phyloP scores from a whole-genome alignment of 2,113 vertebrate species.

The Tetraodon nigroviridis region DNA sequence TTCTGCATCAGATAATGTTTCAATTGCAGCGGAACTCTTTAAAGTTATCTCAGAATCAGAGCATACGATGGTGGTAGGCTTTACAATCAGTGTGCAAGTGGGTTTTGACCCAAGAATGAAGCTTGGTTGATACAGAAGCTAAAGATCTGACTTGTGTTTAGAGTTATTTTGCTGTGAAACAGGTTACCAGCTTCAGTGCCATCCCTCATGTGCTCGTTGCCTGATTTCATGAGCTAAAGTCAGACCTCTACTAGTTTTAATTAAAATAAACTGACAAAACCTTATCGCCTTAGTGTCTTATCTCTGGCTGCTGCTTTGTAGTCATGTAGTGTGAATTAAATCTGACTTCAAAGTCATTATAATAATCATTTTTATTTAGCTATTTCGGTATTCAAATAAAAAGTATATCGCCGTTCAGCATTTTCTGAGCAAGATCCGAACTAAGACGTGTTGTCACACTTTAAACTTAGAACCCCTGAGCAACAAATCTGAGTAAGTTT shows the following conservation, averaged over 20 bases:
- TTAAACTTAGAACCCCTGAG: no score
- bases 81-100: slow-evolving; percentile 5
- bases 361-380: no score
- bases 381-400: no score
- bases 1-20: slow-evolving; percentile 4
- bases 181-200: slow-evolving; percentile 2
- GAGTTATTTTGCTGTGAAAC: not conserved
- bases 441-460: no score
- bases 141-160: slow-evolving; percentile 16
- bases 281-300: slow-evolving; percentile 32
- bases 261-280: slow-evolving; percentile 44
- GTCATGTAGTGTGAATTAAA: slow-evolving; percentile 21
- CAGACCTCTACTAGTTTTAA: slow-evolving; percentile 43
- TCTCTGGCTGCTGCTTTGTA: slow-evolving; percentile 32
- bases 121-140: not conserved
- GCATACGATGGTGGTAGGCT: not conserved
- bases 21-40: slow-evolving; percentile 5
- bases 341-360: not conserved
- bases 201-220: slow-evolving; percentile 17
- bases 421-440: no score
- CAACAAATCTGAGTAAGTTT: no score
- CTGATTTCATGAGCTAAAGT: slow-evolving; percentile 37
- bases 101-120: not conserved
- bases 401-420: no score
- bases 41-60: slow-evolving; percentile 10